phyloP scores from a whole-genome alignment of 2,888 invertebrate genomes.

The Chymomyza caudatula region DNA sequence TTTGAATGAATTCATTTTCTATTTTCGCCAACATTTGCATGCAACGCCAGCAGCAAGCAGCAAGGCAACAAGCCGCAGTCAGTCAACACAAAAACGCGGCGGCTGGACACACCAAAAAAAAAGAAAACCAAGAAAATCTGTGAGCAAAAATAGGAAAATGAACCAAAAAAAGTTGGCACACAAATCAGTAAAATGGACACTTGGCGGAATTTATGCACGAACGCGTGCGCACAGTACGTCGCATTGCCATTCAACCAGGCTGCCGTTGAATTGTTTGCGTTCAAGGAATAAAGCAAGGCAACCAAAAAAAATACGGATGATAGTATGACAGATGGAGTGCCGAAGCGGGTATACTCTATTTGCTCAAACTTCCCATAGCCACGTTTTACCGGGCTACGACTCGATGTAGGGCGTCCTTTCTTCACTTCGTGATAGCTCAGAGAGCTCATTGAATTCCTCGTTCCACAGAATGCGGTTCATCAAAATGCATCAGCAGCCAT shows the following conservation, averaged over 20 bases:
- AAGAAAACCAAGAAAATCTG: slow-evolving; percentile 10
- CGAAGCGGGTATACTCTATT: too few species aligned
- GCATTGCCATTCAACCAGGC: slow-evolving; percentile 29
- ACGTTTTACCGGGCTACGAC: too few species aligned
- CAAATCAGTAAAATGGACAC: slow-evolving; percentile 72
- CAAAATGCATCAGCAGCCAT: too few species aligned
- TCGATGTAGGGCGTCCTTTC: too few species aligned
- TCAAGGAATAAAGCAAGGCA: not conserved
- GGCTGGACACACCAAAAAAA: slow-evolving; percentile 28
- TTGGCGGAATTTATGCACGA: slow-evolving; percentile 71
- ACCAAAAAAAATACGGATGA: not conserved
- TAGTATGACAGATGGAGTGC: too few species aligned
- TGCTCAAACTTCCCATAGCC: too few species aligned
- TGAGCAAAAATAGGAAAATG: not conserved
- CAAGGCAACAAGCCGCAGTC: slow-evolving; percentile 16
- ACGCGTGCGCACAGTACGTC: slow-evolving; percentile 64
- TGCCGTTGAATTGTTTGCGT: slow-evolving; percentile 60
- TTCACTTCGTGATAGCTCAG: too few species aligned
- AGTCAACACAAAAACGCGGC: slow-evolving; percentile 22
- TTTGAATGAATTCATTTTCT: slow-evolving; percentile 69
- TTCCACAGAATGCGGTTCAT: too few species aligned
- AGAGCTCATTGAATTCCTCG: too few species aligned
- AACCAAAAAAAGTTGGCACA: slow-evolving; percentile 51
- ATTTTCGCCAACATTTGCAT: slow-evolving; percentile 60
- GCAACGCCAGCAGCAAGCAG: slow-evolving; percentile 14